Evolutionary conservation across 2,888 invertebrate species (phyloP).

Genomic region (Drosophila formosana): DNA sequence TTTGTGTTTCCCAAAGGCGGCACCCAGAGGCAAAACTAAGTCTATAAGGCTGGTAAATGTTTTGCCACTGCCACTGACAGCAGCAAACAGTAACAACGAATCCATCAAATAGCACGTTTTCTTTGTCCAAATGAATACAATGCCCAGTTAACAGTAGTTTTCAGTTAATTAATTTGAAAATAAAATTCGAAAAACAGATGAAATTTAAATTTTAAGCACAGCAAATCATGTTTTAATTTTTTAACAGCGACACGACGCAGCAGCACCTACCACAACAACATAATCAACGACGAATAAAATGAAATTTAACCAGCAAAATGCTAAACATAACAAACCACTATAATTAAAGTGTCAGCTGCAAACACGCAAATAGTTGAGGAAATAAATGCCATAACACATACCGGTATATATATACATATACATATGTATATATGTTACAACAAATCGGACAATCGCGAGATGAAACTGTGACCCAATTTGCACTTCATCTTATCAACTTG

Average conservation of each 20-base stretch:
- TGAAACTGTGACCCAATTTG: slow-evolving; percentile 7
- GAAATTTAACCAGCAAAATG: slow-evolving; percentile 25
- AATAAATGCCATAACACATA: slow-evolving; percentile 11
- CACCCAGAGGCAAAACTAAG: slow-evolving; percentile 18
- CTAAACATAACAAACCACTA: slow-evolving; percentile 30
- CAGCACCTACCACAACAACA: slow-evolving; percentile 22
- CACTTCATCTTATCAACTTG: slow-evolving; percentile 1
- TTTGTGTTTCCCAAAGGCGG: slow-evolving; percentile 3
- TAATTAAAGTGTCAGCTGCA: slow-evolving; percentile 58
- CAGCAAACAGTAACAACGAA: slow-evolving; percentile 16
- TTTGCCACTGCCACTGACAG: slow-evolving; percentile 18
- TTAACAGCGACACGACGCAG: slow-evolving; percentile 27
- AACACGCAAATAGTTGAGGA: slow-evolving; percentile 22
- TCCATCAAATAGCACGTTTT: slow-evolving; percentile 66
- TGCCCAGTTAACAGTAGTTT: slow-evolving; percentile 70
- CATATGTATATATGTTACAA: neutral
- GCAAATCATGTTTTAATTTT: slow-evolving; percentile 65
- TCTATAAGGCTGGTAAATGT: slow-evolving; percentile 15
- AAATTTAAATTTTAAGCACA: slow-evolving; percentile 60
- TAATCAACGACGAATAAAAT: slow-evolving; percentile 1
- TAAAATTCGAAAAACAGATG: slow-evolving; percentile 23
- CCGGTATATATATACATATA: neutral
- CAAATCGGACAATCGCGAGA: slow-evolving; percentile 1
- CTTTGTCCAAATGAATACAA: slow-evolving; percentile 48
- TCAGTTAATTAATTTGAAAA: slow-evolving; percentile 68